phyloP scores from a whole-genome alignment of 2,888 invertebrate genomes.

The Synanthedon andrenaeformis region DNA sequence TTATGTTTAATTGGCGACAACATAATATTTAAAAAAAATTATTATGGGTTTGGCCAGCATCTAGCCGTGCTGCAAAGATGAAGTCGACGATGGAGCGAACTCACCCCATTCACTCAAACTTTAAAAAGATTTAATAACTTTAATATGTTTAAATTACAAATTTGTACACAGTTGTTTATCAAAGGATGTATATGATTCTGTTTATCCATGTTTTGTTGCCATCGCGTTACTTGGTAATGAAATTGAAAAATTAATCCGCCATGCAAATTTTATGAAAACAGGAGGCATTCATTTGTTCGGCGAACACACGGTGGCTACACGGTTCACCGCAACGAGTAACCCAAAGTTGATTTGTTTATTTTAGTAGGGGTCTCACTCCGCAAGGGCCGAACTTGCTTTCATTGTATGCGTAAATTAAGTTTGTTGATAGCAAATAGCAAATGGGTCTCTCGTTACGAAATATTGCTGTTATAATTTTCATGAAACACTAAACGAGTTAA shows the following conservation, averaged over 20 bases:
- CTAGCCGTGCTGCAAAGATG: too few relatives aligned
- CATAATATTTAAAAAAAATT: too few relatives aligned
- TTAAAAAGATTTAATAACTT: too few relatives aligned
- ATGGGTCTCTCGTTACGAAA: conserved; percentile 13
- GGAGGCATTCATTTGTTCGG: conserved; percentile 10
- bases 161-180: too few relatives aligned
- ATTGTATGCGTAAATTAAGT: conserved; percentile 50
- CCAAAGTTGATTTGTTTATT: conserved; percentile 45
- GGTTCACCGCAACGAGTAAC: not conserved
- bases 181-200: too few relatives aligned
- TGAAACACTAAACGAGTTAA: not conserved
- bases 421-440: conserved; percentile 35
- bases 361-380: conserved; percentile 27
- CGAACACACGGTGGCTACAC: conserved; percentile 21
- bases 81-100: too few relatives aligned
- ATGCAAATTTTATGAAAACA: conserved; percentile 31
- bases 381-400: conserved; percentile 23
- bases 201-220: too few relatives aligned
- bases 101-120: too few relatives aligned
- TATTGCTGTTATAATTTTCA: conserved; percentile 9
- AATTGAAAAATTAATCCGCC: conserved; percentile 19
- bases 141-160: too few relatives aligned
- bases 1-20: too few relatives aligned
- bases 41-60: too few relatives aligned
- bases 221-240: not conserved